Evolutionary conservation across 2,113 vertebrate genomes (phyloP).

Genomic region (Hippocampus barbouri): DNA sequence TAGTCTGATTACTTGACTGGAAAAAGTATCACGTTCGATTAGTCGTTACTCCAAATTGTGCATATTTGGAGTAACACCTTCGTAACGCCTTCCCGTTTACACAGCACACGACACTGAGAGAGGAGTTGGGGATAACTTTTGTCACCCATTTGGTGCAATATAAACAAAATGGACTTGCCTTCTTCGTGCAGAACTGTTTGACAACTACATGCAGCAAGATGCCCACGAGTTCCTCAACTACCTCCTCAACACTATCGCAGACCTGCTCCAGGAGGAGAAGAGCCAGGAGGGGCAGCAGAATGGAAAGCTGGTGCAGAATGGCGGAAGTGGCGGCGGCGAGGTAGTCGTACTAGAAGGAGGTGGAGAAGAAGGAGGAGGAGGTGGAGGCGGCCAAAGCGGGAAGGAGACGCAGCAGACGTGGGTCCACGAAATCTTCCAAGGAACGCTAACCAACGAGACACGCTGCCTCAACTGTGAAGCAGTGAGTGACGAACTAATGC

Average conservation of each 20-base stretch:
- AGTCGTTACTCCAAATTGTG: too few species aligned
- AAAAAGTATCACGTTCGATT: too few species aligned
- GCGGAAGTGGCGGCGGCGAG: conserved; percentile 66
- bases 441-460: conserved; percentile 91
- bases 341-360: conserved; percentile 26
- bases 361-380: conserved; percentile 50
- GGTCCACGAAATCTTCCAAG: conserved; percentile 95
- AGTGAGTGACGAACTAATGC: conserved; percentile 63
- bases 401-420: conserved; percentile 85
- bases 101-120: too few species aligned
- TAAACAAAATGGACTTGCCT: background rate
- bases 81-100: too few species aligned
- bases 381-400: conserved; percentile 71
- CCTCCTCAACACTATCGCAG: conserved; percentile 92
- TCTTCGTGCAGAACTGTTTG: conserved; percentile 84
- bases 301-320: conserved; percentile 83
- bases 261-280: conserved; percentile 95
- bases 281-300: conserved; percentile 96
- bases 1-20: too few species aligned
- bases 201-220: conserved; percentile 99
- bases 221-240: conserved; percentile 98
- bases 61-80: too few species aligned
- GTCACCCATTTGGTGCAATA: too few species aligned
- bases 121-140: too few species aligned
- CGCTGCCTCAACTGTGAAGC: conserved; percentile 94